Conservation (phyloP, 2,888 invertebrate genomes). For the Mongoloraphidia duomilia region DNA sequence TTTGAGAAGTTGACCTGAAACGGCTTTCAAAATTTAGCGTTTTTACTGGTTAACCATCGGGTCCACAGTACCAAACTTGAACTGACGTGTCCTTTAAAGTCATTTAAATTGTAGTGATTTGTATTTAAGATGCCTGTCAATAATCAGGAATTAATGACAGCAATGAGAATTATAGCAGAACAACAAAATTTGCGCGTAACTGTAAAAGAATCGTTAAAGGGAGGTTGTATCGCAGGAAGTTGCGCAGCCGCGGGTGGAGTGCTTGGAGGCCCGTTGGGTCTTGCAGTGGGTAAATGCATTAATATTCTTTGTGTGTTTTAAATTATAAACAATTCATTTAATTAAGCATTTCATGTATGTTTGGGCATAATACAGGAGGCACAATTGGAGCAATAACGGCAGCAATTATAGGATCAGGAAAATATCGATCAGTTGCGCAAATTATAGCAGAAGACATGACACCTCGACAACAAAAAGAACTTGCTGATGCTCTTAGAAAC, state of each 20-base stretch:
- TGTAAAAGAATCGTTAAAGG: conserved; percentile 24
- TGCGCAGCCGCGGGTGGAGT: conserved; percentile 25
- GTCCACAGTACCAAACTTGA: too few relatives aligned
- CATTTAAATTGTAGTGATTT: neutral
- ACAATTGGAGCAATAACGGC: conserved; percentile 21
- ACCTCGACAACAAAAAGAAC: conserved; percentile 18
- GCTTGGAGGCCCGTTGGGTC: conserved; percentile 26
- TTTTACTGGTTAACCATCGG: too few relatives aligned
- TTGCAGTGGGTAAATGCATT: conserved; percentile 23
- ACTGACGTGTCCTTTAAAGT: too few relatives aligned
- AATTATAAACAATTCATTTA: neutral
- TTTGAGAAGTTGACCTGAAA: too few relatives aligned
- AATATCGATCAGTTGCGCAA: conserved; percentile 24
- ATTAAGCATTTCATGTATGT: neutral
- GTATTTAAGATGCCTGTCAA: conserved; percentile 17
- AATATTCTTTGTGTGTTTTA: conserved; percentile 2
- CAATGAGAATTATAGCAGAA: conserved; percentile 22
- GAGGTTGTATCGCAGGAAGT: conserved; percentile 22
- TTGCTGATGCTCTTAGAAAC: conserved; percentile 16
- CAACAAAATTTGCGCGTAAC: conserved; percentile 24
- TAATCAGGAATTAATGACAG: conserved; percentile 17
- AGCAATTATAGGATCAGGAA: conserved; percentile 18
- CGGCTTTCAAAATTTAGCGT: too few relatives aligned
- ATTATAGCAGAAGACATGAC: conserved; percentile 23
- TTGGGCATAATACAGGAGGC: conserved; percentile 20